These are phyloP conservation scores for Gymnoscopelus braueri DNA, from an alignment of 2,797 vertebrate species.

Conservation along the genomic window DNA sequence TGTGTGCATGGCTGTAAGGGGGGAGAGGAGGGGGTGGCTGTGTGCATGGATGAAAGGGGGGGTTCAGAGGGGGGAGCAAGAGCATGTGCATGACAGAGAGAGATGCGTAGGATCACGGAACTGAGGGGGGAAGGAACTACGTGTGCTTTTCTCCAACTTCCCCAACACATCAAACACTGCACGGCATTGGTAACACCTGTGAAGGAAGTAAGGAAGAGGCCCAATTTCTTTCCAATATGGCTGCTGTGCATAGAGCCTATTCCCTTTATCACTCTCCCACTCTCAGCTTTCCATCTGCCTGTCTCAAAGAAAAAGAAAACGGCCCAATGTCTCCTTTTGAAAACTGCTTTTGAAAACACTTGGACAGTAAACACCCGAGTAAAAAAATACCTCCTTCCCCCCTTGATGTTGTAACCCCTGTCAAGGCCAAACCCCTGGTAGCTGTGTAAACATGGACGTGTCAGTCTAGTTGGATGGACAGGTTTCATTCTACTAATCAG, in stretches of 20 bases:
- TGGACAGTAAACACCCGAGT: constrained; percentile 43
- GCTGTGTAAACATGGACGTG: constrained; percentile 13
- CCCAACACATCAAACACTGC: constrained; percentile 35
- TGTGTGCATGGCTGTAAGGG: not conserved
- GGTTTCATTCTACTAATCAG: constrained; percentile 39
- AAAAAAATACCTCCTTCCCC: not conserved
- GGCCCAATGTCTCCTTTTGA: no score
- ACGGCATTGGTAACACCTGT: no score
- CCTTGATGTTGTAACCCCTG: not conserved
- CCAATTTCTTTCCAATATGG: no score
- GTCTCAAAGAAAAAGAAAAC: no score
- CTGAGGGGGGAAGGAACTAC: not conserved
- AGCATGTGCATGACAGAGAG: no score
- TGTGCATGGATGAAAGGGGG: not conserved
- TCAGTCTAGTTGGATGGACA: constrained; percentile 8
- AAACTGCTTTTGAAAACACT: no score
- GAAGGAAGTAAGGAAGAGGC: not conserved
- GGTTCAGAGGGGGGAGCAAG: no score
- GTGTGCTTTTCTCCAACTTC: constrained; percentile 10
- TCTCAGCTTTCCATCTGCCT: no score
- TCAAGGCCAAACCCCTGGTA: constrained; percentile 24
- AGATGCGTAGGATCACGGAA: not conserved
- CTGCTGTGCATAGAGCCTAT: no score
- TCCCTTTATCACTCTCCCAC: no score
- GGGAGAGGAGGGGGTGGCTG: no score